phyloP scores from a whole-genome alignment of 1,140 invertebrate genomes.

The Spodoptera litura region DNA sequence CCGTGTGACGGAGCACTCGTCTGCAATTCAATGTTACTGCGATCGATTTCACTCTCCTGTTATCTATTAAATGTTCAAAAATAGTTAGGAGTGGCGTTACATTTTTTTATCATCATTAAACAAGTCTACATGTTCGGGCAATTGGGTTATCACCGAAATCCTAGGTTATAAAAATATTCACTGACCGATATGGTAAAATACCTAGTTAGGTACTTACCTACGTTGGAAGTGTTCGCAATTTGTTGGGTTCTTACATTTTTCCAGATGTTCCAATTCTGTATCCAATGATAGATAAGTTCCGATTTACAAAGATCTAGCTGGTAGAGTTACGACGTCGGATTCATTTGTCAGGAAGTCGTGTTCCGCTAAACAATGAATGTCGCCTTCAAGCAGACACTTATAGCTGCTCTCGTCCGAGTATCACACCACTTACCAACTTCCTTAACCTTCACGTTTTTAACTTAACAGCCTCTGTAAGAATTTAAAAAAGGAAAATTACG shows the following conservation, averaged over 20 bases:
- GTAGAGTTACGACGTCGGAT: conserved; percentile 7
- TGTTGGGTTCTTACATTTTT: not conserved
- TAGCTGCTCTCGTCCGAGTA: conserved; percentile 4
- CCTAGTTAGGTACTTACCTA: too few species aligned
- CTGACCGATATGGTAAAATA: not conserved
- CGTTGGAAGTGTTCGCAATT: not conserved
- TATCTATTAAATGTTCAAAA: conserved; percentile 25
- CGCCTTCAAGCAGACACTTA: conserved; percentile 19
- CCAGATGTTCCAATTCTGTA: not conserved
- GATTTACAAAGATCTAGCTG: conserved; percentile 6
- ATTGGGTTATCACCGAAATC: conserved; percentile 5
- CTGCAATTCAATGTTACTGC: not conserved
- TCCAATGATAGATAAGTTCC: not conserved
- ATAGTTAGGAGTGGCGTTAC: conserved; percentile 17
- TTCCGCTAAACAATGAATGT: conserved; percentile 20
- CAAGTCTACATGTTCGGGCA: not conserved
- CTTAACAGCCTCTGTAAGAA: not conserved
- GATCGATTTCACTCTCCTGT: conserved; percentile 16
- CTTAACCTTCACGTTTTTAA: not conserved
- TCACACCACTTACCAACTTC: not conserved
- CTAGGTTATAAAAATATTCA: conserved; percentile 20
- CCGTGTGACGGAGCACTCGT: not conserved
- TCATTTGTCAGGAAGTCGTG: conserved; percentile 18
- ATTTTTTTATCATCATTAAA: conserved; percentile 26
- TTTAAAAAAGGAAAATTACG: not conserved